These are phyloP conservation scores for Amitus sp. DNA, from an alignment of 2,888 invertebrate genomes.

Conservation along the genomic window DNA sequence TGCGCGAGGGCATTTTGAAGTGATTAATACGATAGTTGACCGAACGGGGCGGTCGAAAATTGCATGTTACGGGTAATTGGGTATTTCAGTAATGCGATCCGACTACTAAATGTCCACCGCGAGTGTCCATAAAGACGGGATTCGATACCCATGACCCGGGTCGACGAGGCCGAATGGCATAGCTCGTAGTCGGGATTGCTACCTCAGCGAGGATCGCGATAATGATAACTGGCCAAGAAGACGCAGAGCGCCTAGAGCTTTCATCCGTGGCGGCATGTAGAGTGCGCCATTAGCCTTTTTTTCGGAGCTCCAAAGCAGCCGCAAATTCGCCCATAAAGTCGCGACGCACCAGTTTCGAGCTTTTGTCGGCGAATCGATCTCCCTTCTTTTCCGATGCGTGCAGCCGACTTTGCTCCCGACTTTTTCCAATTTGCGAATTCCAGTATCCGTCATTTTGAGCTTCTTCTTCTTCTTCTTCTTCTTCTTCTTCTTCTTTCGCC, in stretches of 20 bases:
- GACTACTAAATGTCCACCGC: conserved; percentile 17
- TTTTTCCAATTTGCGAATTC: not conserved
- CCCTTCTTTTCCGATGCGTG: not conserved
- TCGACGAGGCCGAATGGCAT: conserved; percentile 22
- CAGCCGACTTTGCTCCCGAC: no score
- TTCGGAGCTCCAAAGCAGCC: not conserved
- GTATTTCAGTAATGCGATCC: conserved; percentile 50
- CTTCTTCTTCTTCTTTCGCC: not conserved
- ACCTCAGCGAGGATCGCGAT: conserved; percentile 44
- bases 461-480: not conserved
- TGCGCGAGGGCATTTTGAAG: conserved; percentile 13
- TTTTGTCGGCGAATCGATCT: conserved; percentile 10
- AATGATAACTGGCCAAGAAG: conserved; percentile 44
- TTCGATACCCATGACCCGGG: conserved; percentile 23
- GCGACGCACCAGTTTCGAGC: conserved; percentile 11
- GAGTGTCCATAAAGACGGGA: conserved; percentile 6
- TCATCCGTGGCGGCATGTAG: conserved; percentile 46
- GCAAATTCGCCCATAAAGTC: conserved; percentile 25
- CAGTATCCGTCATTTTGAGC: not conserved
- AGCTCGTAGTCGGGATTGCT: conserved; percentile 12
- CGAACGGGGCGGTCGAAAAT: conserved; percentile 47
- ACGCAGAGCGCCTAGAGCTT: conserved; percentile 36
- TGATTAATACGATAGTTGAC: conserved; percentile 42
- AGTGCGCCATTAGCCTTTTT: conserved; percentile 24
- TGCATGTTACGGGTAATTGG: conserved; percentile 60